phyloP scores from a whole-genome alignment of 2,888 invertebrate species.

The Hydropsyche betteni region DNA sequence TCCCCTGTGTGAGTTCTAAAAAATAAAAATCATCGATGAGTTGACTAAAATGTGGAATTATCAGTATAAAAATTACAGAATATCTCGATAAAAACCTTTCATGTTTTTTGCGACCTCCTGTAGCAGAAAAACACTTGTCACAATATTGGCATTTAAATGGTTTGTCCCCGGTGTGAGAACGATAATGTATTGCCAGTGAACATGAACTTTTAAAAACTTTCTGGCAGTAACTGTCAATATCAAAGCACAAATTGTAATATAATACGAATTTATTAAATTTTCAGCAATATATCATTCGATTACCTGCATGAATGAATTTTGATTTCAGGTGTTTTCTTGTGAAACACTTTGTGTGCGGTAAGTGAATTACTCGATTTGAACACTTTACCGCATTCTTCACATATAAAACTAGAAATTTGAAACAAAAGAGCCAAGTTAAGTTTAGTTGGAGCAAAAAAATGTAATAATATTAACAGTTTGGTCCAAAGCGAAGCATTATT shows the following conservation, averaged over 20 bases:
- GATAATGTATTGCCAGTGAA: constrained; percentile 44
- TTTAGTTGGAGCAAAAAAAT: too few species aligned
- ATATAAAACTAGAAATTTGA: constrained; percentile 39
- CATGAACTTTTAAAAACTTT: constrained; percentile 40
- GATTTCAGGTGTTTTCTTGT: constrained; percentile 30
- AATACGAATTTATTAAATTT: not conserved
- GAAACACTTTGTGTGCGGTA: constrained; percentile 38
- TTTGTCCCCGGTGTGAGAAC: constrained; percentile 42
- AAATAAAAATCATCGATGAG: not conserved
- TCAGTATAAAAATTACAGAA: not conserved
- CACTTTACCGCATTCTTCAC: constrained; percentile 46
- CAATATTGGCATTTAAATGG: constrained; percentile 47
- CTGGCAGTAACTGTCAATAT: constrained; percentile 42
- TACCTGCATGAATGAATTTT: constrained; percentile 44
- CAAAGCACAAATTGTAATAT: not conserved
- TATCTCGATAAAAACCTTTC: constrained; percentile 41
- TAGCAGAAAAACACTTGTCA: constrained; percentile 44
- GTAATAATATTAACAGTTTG: too few species aligned
- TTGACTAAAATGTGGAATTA: not conserved
- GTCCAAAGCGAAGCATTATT: too few species aligned
- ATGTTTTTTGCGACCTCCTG: constrained; percentile 48
- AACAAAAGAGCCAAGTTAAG: too few species aligned
- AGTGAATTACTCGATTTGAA: constrained; percentile 42
- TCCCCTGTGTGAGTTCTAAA: constrained; percentile 52
- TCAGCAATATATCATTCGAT: not conserved